These are phyloP conservation scores for Autographa pulchrina DNA, from an alignment of 2,888 invertebrate species.

Conservation along the genomic window DNA sequence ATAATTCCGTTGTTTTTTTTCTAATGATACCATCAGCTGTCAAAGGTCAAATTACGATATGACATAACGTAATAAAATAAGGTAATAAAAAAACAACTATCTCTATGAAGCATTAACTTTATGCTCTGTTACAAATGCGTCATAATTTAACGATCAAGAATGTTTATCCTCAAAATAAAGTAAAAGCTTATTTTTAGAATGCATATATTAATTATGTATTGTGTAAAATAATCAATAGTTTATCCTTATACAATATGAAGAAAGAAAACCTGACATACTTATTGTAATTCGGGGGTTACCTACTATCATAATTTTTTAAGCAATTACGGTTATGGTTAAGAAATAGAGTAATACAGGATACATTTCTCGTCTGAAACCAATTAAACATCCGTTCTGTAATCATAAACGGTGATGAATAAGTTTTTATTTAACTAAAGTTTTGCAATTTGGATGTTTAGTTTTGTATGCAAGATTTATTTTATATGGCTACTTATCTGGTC, in stretches of 20 bases:
- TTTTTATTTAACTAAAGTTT: neutral
- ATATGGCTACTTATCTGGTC: neutral
- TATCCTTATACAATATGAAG: no score
- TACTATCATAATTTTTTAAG: neutral
- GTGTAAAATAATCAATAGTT: no score
- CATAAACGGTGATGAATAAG: neutral
- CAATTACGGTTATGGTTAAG: neutral
- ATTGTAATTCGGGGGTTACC: neutral
- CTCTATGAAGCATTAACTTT: constrained; percentile 32
- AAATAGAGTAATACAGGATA: neutral
- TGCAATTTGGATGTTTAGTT: neutral
- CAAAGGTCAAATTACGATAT: constrained; percentile 52
- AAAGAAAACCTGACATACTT: neutral
- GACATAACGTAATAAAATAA: constrained; percentile 56
- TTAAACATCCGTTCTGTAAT: neutral
- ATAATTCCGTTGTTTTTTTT: constrained; percentile 33
- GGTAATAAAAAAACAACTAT: constrained; percentile 55
- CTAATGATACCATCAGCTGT: constrained; percentile 49
- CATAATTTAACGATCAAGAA: constrained; percentile 14
- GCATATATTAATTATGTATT: no score
- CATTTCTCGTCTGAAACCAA: neutral
- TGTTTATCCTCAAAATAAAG: neutral
- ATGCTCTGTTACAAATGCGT: constrained; percentile 28
- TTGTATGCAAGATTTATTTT: neutral
- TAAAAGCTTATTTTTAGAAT: neutral